Evolutionary conservation across 2,113 vertebrate genomes (phyloP).

Genomic region (Ceyx cyanopectus): DNA sequence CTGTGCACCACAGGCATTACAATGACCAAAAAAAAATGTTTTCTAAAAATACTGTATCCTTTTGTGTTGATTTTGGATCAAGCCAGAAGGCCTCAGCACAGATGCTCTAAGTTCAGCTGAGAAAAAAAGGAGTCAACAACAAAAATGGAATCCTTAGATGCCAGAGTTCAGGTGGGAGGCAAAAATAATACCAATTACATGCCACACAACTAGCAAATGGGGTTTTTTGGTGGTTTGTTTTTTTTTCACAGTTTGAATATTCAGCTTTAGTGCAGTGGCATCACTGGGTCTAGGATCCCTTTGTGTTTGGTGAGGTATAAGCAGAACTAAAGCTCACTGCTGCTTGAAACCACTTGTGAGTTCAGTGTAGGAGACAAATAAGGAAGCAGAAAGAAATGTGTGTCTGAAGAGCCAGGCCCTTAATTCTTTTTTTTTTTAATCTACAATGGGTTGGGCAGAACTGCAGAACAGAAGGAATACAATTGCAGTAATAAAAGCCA

Average conservation of each 20-base stretch:
- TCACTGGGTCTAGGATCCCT: background rate
- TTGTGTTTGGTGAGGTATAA: background rate
- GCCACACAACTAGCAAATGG: background rate
- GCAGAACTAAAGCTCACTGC: background rate
- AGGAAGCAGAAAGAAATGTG: background rate
- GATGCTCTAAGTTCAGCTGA: background rate
- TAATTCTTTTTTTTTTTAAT: background rate
- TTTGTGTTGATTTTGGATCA: background rate
- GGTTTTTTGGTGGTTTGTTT: background rate
- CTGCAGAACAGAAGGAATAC: background rate
- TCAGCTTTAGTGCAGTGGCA: background rate
- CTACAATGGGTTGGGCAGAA: background rate
- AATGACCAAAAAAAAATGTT: background rate
- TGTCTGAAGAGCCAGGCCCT: background rate
- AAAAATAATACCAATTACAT: background rate
- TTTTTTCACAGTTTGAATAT: background rate
- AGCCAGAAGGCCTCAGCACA: background rate
- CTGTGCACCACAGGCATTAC: background rate
- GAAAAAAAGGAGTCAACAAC: background rate
- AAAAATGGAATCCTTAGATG: background rate
- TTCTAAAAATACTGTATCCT: background rate
- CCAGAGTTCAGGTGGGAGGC: background rate
- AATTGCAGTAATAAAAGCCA: background rate
- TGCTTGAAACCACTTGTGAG: background rate
- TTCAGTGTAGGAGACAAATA: background rate